Evolutionary conservation across 2,888 invertebrate species (phyloP).

Genomic region (Therioaphis trifolii): DNA sequence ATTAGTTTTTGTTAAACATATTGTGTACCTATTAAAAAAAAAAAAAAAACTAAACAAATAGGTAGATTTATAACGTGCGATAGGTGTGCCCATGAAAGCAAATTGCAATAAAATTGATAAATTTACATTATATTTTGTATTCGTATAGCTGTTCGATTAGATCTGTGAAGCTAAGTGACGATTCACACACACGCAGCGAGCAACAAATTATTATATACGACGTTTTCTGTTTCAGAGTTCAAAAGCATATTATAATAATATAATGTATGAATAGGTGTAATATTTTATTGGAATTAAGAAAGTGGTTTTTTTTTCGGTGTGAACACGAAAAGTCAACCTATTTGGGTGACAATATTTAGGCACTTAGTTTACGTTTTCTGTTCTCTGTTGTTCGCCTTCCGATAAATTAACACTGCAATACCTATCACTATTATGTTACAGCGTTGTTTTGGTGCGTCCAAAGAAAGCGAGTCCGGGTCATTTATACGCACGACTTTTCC

Average conservation of each 20-base stretch:
- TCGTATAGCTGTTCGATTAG: background rate
- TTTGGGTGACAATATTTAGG: conserved; percentile 18
- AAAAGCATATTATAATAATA: too few species aligned
- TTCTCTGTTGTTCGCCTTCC: background rate
- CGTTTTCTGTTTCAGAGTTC: background rate
- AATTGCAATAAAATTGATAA: conserved; percentile 18
- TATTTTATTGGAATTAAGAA: conserved; percentile 24
- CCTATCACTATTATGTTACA: background rate
- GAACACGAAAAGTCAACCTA: conserved; percentile 1
- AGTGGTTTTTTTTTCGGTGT: conserved; percentile 28
- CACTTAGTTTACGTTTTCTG: background rate
- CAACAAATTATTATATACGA: too few species aligned
- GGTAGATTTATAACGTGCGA: background rate
- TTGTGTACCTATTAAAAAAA: too few species aligned
- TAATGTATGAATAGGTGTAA: background rate
- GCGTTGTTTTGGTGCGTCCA: conserved; percentile 27
- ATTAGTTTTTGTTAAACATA: conserved; percentile 12
- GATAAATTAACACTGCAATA: background rate
- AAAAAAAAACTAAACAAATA: too few species aligned
- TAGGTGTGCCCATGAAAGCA: background rate
- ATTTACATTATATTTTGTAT: conserved; percentile 27
- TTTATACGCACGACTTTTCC: conserved; percentile 51
- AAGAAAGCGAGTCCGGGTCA: conserved; percentile 51
- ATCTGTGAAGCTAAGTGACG: conserved; percentile 16
- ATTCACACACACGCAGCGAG: background rate